Conservation (phyloP, 2,797 vertebrate species). For the Pelobates cultripes region DNA sequence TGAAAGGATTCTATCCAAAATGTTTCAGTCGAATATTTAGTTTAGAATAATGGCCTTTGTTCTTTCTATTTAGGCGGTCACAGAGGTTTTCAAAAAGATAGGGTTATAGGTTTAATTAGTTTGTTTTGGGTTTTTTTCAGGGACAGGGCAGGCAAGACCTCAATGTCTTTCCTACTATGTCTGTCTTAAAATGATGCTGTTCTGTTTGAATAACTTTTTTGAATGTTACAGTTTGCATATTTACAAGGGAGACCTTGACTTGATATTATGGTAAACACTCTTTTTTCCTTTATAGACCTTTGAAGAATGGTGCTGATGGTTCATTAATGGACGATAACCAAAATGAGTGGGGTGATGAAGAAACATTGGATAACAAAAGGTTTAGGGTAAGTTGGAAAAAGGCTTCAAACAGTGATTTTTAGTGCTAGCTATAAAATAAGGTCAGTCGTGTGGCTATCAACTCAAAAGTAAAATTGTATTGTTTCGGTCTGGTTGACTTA, state of each 20-base stretch:
- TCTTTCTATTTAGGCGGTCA: no score
- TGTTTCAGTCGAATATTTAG: no score
- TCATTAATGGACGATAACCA: constrained; percentile 95
- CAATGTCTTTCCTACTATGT: no score
- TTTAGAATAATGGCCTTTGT: no score
- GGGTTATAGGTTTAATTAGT: no score
- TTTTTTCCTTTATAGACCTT: constrained; percentile 75
- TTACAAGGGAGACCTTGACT: not conserved
- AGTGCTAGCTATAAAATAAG: no score
- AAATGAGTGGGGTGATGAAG: constrained; percentile 93
- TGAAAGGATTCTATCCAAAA: no score
- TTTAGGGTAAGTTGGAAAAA: constrained; percentile 81
- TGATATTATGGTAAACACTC: not conserved
- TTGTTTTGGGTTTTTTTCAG: no score
- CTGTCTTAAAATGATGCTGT: no score
- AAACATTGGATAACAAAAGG: constrained; percentile 85
- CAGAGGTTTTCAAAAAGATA: no score
- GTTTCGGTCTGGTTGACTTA: not conserved
- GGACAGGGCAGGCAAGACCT: no score
- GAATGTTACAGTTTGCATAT: not conserved
- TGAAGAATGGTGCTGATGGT: constrained; percentile 90
- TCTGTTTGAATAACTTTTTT: not conserved
- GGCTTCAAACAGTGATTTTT: not conserved
- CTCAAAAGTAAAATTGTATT: not conserved
- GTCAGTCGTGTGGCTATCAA: no score